phyloP scores from a whole-genome alignment of 2,797 vertebrate genomes.

The Melopsittacus undulatus region DNA sequence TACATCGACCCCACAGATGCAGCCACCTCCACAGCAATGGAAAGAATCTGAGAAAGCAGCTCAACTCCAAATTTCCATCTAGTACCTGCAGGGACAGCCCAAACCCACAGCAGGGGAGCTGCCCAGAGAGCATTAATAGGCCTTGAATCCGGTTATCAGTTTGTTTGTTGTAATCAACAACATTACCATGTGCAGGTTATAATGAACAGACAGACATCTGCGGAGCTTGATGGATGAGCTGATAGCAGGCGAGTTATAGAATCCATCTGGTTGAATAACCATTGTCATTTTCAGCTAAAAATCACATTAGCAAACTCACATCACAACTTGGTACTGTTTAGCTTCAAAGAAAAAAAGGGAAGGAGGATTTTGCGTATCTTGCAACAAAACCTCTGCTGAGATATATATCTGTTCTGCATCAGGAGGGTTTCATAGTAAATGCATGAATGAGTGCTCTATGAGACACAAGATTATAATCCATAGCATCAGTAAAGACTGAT shows the following conservation, averaged over 20 bases:
- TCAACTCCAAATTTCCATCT: not conserved
- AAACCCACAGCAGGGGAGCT: not conserved
- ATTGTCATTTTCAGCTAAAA: slow-evolving; percentile 54
- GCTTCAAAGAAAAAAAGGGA: not conserved
- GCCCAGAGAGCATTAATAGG: not conserved
- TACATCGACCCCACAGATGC: rapidly evolving
- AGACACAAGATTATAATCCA: not conserved
- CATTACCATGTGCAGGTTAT: not conserved
- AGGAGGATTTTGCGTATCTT: not conserved
- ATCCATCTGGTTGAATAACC: slow-evolving; percentile 56
- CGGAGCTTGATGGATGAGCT: slow-evolving; percentile 19
- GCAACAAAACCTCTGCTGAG: slow-evolving; percentile 4
- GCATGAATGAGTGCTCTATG: not conserved
- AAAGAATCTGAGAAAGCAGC: not conserved
- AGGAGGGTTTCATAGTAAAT: not conserved
- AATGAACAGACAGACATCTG: not conserved
- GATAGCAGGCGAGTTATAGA: slow-evolving; percentile 28
- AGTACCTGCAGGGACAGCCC: not conserved
- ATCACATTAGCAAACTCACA: not conserved
- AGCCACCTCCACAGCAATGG: not conserved
- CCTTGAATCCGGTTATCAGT: not conserved
- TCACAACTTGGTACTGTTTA: not conserved
- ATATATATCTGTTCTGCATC: not conserved
- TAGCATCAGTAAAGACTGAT: not conserved
- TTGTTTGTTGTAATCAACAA: not conserved